Evolutionary conservation across 2,888 invertebrate species (phyloP).

Genomic region (Ormyrus thymus): DNA sequence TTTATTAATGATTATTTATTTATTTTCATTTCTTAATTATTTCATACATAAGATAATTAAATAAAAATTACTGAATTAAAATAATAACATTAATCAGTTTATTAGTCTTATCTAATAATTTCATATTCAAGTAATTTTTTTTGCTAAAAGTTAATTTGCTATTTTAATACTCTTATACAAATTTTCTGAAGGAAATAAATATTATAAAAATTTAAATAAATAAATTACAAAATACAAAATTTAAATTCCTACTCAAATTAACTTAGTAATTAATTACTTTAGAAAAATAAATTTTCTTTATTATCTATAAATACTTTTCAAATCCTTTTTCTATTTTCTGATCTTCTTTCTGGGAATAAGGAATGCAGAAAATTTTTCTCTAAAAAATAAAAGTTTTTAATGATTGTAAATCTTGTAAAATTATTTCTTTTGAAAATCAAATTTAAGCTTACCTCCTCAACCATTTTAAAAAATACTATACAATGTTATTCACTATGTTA

Average conservation of each 20-base stretch:
- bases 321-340: neutral
- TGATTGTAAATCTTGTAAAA: constrained; percentile 20
- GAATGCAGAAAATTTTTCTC: neutral
- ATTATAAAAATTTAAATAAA: constrained; percentile 24
- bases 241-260: neutral
- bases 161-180: no score
- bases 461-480: neutral
- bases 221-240: constrained; percentile 26
- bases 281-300: constrained; percentile 22
- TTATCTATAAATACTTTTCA: neutral
- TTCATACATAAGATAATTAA: no score
- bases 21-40: no score
- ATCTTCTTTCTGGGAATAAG: neutral
- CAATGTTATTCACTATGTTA: neutral
- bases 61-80: no score
- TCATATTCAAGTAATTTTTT: no score
- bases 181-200: neutral
- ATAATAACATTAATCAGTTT: no score
- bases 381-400: neutral
- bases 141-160: no score
- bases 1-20: no score
- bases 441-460: neutral
- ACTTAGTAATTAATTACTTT: constrained; percentile 3
- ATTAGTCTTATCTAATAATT: no score
- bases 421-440: neutral